Conservation (phyloP, 2,113 vertebrate species). For the Pungitius pungitius region DNA sequence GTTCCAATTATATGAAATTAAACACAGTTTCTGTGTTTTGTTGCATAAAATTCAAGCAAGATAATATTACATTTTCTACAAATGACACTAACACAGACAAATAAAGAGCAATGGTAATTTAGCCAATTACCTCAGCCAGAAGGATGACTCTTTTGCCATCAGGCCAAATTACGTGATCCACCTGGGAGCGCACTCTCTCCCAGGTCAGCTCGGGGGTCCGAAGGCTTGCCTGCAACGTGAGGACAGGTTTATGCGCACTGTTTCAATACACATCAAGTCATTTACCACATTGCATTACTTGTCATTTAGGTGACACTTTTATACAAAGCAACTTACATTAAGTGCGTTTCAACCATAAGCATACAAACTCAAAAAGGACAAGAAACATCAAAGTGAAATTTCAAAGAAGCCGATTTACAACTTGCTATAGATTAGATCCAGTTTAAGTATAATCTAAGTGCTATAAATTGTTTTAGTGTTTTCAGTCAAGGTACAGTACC, state of each 20-base stretch:
- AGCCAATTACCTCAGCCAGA: conserved; percentile 89
- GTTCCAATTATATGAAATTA: background rate
- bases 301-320: too few species aligned
- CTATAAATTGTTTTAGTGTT: too few species aligned
- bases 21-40: background rate
- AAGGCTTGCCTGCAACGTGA: conserved; percentile 87
- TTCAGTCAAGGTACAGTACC: too few species aligned
- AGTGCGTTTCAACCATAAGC: too few species aligned
- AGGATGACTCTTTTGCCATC: conserved; percentile 97
- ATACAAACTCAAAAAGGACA: too few species aligned
- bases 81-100: background rate
- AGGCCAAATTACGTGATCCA: conserved; percentile 98
- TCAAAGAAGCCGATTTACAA: too few species aligned
- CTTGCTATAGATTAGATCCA: too few species aligned
- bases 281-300: too few species aligned
- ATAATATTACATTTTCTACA: background rate
- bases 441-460: too few species aligned
- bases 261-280: background rate
- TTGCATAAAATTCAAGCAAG: background rate
- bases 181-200: conserved; percentile 97
- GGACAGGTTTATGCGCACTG: background rate
- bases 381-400: too few species aligned
- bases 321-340: too few species aligned
- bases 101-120: background rate
- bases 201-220: conserved; percentile 96